These are phyloP conservation scores for Platyscapa corneri DNA, from an alignment of 1,140 invertebrate genomes.

Conservation along the genomic window DNA sequence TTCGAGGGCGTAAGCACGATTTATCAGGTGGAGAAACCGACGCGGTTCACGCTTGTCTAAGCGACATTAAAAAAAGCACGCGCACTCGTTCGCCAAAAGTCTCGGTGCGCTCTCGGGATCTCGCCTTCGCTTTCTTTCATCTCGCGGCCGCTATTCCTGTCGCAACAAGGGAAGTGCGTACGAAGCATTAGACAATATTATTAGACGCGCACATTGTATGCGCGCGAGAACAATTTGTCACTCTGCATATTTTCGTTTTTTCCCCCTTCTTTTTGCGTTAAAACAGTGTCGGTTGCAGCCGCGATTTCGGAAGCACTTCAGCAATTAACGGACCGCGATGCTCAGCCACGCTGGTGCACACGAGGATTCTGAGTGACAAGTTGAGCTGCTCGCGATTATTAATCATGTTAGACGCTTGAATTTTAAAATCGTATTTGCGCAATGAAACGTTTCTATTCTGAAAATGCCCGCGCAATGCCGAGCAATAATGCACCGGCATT, in stretches of 20 bases:
- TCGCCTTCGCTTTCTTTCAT: not conserved
- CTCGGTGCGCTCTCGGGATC: not conserved
- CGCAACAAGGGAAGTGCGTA: not conserved
- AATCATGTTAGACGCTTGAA: constrained; percentile 16
- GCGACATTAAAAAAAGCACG: not conserved
- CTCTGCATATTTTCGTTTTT: not conserved
- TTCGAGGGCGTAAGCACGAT: constrained; percentile 49
- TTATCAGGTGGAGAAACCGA: constrained; percentile 13
- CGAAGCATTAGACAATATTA: constrained; percentile 62
- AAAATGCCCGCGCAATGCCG: not conserved
- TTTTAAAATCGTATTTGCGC: not conserved
- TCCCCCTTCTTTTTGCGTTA: not conserved
- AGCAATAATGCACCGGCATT: too few species aligned
- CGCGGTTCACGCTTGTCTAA: not conserved
- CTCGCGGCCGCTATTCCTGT: not conserved
- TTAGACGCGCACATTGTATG: constrained; percentile 64
- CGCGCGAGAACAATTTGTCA: constrained; percentile 36
- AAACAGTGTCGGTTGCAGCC: not conserved
- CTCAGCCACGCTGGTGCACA: not conserved
- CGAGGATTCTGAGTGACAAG: not conserved
- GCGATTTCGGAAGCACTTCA: constrained; percentile 1
- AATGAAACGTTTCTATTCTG: not conserved
- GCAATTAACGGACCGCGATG: constrained; percentile 24
- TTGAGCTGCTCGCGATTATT: not conserved
- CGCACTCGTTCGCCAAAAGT: too few species aligned